Percentiles rank a stretch among this genome's conserved stretches.
Conservation (phyloP, 2,888 invertebrate species). For the Barypeithes pellucidus region DNA sequence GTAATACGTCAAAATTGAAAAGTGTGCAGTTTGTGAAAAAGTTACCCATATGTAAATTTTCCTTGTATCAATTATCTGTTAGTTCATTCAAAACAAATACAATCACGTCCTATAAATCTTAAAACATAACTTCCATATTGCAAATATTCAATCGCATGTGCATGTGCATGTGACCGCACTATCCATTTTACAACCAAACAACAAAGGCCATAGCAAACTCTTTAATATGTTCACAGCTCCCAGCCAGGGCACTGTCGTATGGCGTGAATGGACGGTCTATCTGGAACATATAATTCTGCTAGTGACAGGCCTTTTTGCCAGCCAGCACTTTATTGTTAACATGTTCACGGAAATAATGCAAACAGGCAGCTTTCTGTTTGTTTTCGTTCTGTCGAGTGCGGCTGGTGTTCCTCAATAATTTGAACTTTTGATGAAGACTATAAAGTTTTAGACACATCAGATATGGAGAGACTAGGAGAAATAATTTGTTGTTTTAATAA, state of each 20-base stretch:
- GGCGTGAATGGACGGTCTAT: constrained; percentile 7
- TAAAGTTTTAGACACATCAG: no score
- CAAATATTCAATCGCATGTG: no score
- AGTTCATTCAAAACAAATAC: no score
- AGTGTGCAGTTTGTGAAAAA: no score
- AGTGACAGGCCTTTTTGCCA: constrained; percentile 20
- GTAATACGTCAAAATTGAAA: no score
- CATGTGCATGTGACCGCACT: background rate
- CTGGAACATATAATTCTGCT: constrained; percentile 16
- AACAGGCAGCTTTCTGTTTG: constrained; percentile 9
- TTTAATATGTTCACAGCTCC: background rate
- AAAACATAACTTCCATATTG: no score
- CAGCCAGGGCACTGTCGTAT: background rate
- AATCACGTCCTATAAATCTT: no score
- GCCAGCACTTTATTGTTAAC: constrained; percentile 15
- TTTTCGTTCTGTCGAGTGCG: background rate
- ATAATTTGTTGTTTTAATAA: no score
- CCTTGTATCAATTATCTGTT: no score
- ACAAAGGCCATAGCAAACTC: constrained; percentile 12
- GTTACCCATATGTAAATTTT: no score
- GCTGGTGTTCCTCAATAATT: background rate
- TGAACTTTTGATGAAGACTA: constrained; percentile 3
- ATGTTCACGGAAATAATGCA: constrained; percentile 17
- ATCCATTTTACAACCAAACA: background rate
- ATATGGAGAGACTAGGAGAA: no score